Percentiles rank a stretch among this genome's conserved stretches.
These are phyloP conservation scores for Brachionichthys hirsutus DNA, from an alignment of 2,113 vertebrate genomes.

Conservation along the genomic window DNA sequence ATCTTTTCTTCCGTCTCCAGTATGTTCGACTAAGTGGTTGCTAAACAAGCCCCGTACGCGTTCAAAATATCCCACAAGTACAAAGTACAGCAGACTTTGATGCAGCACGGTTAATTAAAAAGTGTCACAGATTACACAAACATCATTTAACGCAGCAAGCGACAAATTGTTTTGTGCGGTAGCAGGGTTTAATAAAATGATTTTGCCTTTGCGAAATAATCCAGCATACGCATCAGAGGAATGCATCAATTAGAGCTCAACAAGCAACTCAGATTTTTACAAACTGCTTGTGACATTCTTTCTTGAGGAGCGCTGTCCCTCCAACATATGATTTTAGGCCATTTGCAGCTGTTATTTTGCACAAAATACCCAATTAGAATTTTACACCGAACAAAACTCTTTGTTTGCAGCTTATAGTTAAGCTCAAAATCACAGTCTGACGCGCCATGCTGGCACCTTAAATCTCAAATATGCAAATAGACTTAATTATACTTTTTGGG, in stretches of 20 bases:
- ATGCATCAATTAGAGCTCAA: slow-evolving; percentile 22
- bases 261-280: slow-evolving; percentile 21
- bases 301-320: slow-evolving; percentile 55
- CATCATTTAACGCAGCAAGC: background rate
- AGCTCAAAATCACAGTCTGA: slow-evolving; percentile 48
- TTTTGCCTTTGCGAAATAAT: background rate
- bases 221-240: background rate
- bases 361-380: slow-evolving; percentile 64
- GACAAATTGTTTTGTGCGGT: background rate
- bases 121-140: slow-evolving; percentile 2
- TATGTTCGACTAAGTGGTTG: background rate
- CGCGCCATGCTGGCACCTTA: slow-evolving; percentile 14
- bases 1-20: too few species aligned
- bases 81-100: background rate
- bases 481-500: slow-evolving; percentile 42
- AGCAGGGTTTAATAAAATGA: background rate
- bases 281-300: slow-evolving; percentile 32
- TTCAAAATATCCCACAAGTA: background rate
- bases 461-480: slow-evolving; percentile 59
- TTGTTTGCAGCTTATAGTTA: slow-evolving; percentile 43
- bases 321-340: slow-evolving; percentile 49
- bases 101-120: background rate
- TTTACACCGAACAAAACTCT: slow-evolving; percentile 41
- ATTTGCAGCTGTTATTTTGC: slow-evolving; percentile 36
- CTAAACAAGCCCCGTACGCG: background rate